phyloP scores from a whole-genome alignment of 1,140 invertebrate species.

The Thaumatotibia leucotreta region DNA sequence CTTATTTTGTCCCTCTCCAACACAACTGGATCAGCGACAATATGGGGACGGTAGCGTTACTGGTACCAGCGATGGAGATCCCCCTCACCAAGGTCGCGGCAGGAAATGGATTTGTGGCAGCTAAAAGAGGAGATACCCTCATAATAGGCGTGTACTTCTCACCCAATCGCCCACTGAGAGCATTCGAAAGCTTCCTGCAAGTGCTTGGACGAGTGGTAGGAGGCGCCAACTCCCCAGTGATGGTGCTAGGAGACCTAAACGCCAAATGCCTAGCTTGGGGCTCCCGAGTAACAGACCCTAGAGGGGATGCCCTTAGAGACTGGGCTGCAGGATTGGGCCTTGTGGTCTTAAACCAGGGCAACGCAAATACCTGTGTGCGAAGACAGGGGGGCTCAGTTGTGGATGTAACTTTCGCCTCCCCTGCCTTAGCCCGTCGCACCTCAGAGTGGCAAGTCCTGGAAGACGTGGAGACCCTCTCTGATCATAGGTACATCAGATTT shows the following conservation, averaged over 20 bases:
- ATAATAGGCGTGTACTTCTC: background rate
- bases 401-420: background rate
- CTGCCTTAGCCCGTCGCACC: background rate
- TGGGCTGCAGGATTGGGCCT: background rate
- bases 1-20: constrained; percentile 18
- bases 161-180: background rate
- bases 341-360: background rate
- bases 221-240: background rate
- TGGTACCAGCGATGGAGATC: background rate
- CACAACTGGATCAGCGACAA: constrained; percentile 14
- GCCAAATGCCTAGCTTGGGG: too few species aligned
- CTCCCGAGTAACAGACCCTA: background rate
- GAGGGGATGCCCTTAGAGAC: background rate
- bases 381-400: background rate
- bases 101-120: background rate
- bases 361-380: background rate
- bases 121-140: background rate
- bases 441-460: background rate
- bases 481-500: background rate
- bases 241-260: background rate
- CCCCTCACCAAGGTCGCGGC: background rate
- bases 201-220: background rate
- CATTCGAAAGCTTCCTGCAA: background rate
- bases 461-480: background rate
- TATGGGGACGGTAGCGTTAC: constrained; percentile 13